A percentile compares a stretch with the other conserved stretches of the same genome.
Evolutionary conservation across 2,113 vertebrate genomes (phyloP).

Genomic region (Pseudorasbora parva): DNA sequence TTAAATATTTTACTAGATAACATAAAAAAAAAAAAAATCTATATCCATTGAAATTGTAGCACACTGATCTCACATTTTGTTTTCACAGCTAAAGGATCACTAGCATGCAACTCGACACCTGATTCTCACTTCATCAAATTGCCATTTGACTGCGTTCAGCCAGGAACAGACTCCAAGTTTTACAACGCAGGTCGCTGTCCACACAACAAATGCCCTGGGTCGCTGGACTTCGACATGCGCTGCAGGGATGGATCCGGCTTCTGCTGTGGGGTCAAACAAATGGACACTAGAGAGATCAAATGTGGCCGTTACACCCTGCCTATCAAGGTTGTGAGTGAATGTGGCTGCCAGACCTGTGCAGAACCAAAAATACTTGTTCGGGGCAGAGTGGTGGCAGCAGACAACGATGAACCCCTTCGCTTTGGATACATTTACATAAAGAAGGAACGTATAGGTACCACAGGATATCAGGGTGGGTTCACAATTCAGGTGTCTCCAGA

Average conservation of each 20-base stretch:
- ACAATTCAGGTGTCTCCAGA: slow-evolving; percentile 84
- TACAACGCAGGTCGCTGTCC: slow-evolving; percentile 89
- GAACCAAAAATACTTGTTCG: slow-evolving; percentile 82
- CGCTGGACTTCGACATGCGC: slow-evolving; percentile 68
- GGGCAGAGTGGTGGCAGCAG: slow-evolving; percentile 84
- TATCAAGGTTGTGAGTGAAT: slow-evolving; percentile 83
- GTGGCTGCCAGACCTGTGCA: slow-evolving; percentile 86
- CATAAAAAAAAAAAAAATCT: background rate
- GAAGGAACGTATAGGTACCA: slow-evolving; percentile 83
- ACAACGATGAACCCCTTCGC: slow-evolving; percentile 86
- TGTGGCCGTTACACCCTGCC: slow-evolving; percentile 84
- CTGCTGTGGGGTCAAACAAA: slow-evolving; percentile 84
- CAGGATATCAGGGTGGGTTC: slow-evolving; percentile 91
- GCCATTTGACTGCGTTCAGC: slow-evolving; percentile 83
- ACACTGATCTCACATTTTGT: slow-evolving; percentile 46
- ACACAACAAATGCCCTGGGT: slow-evolving; percentile 77
- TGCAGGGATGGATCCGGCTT: slow-evolving; percentile 74
- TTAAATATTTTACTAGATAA: no score
- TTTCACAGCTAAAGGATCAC: slow-evolving; percentile 78
- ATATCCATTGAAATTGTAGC: background rate
- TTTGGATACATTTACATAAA: slow-evolving; percentile 90
- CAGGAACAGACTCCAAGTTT: slow-evolving; percentile 74
- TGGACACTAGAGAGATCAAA: slow-evolving; percentile 79
- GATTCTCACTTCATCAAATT: slow-evolving; percentile 83
- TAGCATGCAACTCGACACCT: slow-evolving; percentile 80